Evolutionary conservation across 1,140 invertebrate species (phyloP), one percentile per base, ranked within the genome.

Genomic region (Telenomus remus): DNA sequence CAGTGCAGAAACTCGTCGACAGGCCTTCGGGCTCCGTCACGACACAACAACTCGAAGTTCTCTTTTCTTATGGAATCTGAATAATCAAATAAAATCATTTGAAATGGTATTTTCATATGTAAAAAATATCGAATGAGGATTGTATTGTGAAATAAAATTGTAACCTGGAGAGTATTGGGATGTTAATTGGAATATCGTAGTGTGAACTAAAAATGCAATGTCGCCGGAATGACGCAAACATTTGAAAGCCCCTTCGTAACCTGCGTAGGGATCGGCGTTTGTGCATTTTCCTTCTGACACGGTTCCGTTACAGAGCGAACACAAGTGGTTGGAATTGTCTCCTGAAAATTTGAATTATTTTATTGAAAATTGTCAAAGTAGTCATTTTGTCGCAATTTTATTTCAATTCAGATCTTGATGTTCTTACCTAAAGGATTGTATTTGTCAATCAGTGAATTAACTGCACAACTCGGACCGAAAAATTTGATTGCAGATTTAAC

Each of bases 381-480:
- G n/a, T n/a, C n/a, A n/a, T n/a, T n/a, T n/a, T n/a, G n/a, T n/a
- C n/a, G n/a, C n/a, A n/a, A n/a, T n/a, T n/a, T n/a, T n/a, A n/a
- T n/a, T n/a, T n/a, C n/a, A n/a, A n/a, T n/a, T n/a, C n/a, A n/a
- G n/a, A n/a, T n/a, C n/a, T n/a, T n/a, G n/a, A n/a, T n/a, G n/a
- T n/a, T n/a, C n/a, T 85, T 87, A 89, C 96, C 97, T 81, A 97
- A 94, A 19, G 97, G 97, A 91, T 99, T 99, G 82, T 97, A 96
- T 86, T 96, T 95, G 81, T 97, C 94, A 34, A 93, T 92, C 10
- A 99, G 86, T 0, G 96, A 95, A 85, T 98, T 97, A 0, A 97
- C 95, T 13, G 97, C 95, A 89, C 97, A 99, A 50, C 96, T 97
- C 49, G 92, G 91, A 4, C 94, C 94, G 85, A 99, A 99, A 83